These are phyloP conservation scores for Dolichomitus sp. DNA, from an alignment of 2,888 invertebrate genomes.

Conservation along the genomic window DNA sequence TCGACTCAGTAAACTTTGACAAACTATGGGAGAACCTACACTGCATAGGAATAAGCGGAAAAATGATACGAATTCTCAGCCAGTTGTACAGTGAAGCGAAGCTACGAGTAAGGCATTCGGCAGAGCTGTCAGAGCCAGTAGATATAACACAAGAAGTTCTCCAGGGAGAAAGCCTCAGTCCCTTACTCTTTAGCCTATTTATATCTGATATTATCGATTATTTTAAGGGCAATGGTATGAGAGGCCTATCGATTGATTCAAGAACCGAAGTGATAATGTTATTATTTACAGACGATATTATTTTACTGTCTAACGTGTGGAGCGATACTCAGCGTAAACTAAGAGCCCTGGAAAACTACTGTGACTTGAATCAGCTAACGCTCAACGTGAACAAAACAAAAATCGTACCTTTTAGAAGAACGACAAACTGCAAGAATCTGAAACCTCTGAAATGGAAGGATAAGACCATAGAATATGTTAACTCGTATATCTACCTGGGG, in stretches of 20 bases:
- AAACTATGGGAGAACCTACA: not conserved
- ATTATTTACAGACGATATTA: constrained; percentile 10
- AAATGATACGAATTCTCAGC: not conserved
- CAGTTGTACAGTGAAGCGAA: no score
- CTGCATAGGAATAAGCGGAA: not conserved
- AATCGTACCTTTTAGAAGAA: constrained; percentile 7
- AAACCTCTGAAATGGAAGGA: not conserved
- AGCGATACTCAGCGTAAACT: constrained; percentile 16
- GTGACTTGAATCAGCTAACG: not conserved
- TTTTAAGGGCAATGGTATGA: not conserved
- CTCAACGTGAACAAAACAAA: not conserved
- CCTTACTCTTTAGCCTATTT: constrained; percentile 2
- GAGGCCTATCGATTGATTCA: not conserved
- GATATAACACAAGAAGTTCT: no score
- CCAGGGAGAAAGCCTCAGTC: constrained; percentile 10
- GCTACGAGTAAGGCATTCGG: no score
- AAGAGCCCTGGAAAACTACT: not conserved
- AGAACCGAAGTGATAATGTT: not conserved
- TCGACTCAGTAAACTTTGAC: not conserved
- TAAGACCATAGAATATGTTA: not conserved
- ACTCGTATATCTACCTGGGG: not conserved
- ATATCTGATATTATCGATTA: not conserved
- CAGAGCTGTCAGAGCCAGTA: no score
- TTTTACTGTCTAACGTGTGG: not conserved
- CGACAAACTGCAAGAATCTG: not conserved